Conservation (phyloP, 2,888 invertebrate genomes). For the Corythucha ciliata region DNA sequence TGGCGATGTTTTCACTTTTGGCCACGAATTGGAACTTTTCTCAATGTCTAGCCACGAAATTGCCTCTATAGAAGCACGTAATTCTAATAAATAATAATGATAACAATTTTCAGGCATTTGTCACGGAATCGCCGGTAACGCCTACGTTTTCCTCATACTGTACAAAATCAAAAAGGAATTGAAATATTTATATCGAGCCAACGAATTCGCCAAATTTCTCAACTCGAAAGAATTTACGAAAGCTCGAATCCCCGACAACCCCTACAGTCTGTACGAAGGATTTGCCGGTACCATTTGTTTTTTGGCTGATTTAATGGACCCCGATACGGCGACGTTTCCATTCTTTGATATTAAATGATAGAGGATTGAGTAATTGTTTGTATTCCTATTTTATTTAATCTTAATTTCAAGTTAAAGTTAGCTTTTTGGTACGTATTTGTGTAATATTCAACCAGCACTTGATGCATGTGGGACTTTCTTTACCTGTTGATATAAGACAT, state of each 20-base stretch:
- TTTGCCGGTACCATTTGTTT: conserved; percentile 77
- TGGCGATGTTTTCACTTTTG: too few species aligned
- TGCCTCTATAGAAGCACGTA: too few species aligned
- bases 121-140: conserved; percentile 78
- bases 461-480: too few species aligned
- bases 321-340: conserved; percentile 68
- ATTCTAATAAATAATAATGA: too few species aligned
- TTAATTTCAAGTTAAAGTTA: too few species aligned
- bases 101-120: conserved; percentile 53
- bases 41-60: too few species aligned
- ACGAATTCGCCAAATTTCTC: conserved; percentile 67
- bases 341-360: conserved; percentile 59
- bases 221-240: conserved; percentile 53
- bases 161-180: conserved; percentile 62
- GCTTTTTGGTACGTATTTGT: too few species aligned
- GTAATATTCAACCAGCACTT: too few species aligned
- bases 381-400: too few species aligned
- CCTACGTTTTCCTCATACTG: conserved; percentile 66
- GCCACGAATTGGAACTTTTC: too few species aligned
- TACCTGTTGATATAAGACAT: too few species aligned
- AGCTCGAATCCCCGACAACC: conserved; percentile 68
- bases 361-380: too few species aligned
- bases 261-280: conserved; percentile 78
- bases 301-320: conserved; percentile 63
- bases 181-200: conserved; percentile 63